These are phyloP conservation scores for Callinectes sapidus DNA, from an alignment of 2,888 invertebrate species.

Conservation along the genomic window DNA sequence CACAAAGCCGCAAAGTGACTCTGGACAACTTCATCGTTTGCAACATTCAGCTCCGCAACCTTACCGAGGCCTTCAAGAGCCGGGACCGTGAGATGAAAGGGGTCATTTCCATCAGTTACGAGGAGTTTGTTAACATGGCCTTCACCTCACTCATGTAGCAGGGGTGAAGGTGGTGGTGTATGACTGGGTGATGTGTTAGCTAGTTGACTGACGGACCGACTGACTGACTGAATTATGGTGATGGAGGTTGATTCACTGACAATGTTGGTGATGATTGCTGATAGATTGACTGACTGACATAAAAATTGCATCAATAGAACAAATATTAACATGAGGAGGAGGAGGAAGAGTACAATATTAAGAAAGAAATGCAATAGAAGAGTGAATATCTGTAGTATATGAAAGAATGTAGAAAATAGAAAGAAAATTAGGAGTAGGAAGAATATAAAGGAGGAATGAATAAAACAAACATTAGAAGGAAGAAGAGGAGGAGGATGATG, in stretches of 20 bases:
- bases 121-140: slow-evolving; percentile 91
- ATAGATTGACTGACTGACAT: neutral
- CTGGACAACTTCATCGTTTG: slow-evolving; percentile 92
- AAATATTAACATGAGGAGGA: too few relatives aligned
- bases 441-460: too few relatives aligned
- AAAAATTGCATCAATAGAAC: too few relatives aligned
- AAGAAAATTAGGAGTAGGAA: too few relatives aligned
- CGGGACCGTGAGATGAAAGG: slow-evolving; percentile 89
- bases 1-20: slow-evolving; percentile 77
- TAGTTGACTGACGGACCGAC: neutral
- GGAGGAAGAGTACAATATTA: too few relatives aligned
- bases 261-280: too few relatives aligned
- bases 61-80: slow-evolving; percentile 87
- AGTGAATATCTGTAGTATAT: too few relatives aligned
- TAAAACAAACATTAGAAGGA: too few relatives aligned
- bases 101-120: slow-evolving; percentile 88
- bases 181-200: neutral
- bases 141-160: slow-evolving; percentile 78
- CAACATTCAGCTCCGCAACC: slow-evolving; percentile 91
- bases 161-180: neutral
- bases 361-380: too few relatives aligned
- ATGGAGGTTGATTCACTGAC: neutral
- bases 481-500: too few relatives aligned
- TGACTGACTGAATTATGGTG: neutral
- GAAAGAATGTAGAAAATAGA: too few relatives aligned